Conservation (phyloP, 2,113 vertebrate genomes). For the Gambusia holbrooki region DNA sequence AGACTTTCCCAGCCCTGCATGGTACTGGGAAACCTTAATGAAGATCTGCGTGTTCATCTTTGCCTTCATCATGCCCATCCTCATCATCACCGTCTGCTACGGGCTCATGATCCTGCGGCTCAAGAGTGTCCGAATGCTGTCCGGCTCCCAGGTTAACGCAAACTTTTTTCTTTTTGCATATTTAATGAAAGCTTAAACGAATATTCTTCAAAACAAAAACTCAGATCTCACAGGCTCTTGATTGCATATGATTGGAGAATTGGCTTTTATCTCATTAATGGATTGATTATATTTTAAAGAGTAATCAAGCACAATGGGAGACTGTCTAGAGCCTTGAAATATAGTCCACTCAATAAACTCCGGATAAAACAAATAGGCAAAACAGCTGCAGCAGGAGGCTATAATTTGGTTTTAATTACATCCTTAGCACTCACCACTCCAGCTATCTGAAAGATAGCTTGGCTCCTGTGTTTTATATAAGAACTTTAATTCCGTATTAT, state of each 20-base stretch:
- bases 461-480: not conserved
- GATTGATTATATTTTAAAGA: slow-evolving; percentile 10
- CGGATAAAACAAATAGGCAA: slow-evolving; percentile 26
- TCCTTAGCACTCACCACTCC: not conserved
- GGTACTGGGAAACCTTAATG: slow-evolving; percentile 98
- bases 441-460: not conserved
- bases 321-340: slow-evolving; percentile 12
- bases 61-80: slow-evolving; percentile 97
- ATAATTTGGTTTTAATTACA: slow-evolving; percentile 24
- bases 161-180: not conserved
- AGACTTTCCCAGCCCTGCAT: slow-evolving; percentile 91
- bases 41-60: slow-evolving; percentile 99
- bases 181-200: not conserved
- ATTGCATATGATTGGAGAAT: not conserved
- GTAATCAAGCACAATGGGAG: slow-evolving; percentile 19
- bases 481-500: not conserved
- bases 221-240: not conserved
- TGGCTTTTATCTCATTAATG: slow-evolving; percentile 2
- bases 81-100: slow-evolving; percentile 97
- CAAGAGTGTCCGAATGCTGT: slow-evolving; percentile 97
- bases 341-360: slow-evolving; percentile 1
- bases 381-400: slow-evolving; percentile 25
- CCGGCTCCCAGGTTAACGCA: slow-evolving; percentile 87
- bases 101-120: slow-evolving; percentile 98
- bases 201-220: not conserved